Conservation (phyloP, 2,888 invertebrate species). For the Drosophila acutilabella region DNA sequence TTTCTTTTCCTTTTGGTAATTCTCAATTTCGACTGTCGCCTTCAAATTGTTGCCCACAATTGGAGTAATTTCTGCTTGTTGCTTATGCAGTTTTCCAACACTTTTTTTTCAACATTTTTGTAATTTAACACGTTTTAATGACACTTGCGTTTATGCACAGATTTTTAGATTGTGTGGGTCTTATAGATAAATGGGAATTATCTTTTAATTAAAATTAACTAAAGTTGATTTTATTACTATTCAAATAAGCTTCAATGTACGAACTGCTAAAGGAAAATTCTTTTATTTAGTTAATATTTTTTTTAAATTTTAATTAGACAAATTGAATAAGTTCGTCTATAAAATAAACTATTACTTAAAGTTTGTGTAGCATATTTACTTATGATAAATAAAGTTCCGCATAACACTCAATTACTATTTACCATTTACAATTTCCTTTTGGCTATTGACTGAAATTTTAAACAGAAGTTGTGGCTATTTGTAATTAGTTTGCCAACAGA, state of each 20-base stretch:
- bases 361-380: no score
- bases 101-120: not conserved
- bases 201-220: no score
- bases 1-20: not conserved
- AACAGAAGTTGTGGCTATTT: not conserved
- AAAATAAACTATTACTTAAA: no score
- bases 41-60: not conserved
- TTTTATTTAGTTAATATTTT: no score
- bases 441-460: not conserved
- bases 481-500: slow-evolving; percentile 17
- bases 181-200: not conserved
- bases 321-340: no score
- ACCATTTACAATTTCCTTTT: not conserved
- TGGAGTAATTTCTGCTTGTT: not conserved
- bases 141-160: not conserved
- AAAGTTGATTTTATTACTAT: no score
- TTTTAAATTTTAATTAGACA: no score
- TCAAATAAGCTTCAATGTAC: no score
- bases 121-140: not conserved
- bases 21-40: not conserved
- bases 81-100: no score
- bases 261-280: no score
- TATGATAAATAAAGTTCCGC: no score
- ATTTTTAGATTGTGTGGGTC: not conserved
- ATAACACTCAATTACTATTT: not conserved